Evolutionary conservation across 2,797 vertebrate species (phyloP).

Genomic region (Melanotaenia maccullochi): DNA sequence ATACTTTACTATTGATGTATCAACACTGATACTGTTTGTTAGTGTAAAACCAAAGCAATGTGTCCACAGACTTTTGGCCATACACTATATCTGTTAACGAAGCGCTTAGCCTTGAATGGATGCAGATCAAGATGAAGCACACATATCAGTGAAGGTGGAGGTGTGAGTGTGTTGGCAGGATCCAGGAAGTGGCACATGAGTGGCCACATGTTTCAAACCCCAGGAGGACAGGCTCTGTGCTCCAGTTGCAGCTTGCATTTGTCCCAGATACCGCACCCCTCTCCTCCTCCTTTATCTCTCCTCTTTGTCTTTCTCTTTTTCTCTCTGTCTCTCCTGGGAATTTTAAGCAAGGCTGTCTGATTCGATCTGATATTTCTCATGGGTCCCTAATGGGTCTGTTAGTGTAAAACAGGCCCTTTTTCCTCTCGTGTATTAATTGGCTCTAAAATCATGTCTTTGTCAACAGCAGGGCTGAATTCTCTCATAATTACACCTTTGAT

Average conservation of each 20-base stretch:
- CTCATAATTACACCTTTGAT: slow-evolving; percentile 68
- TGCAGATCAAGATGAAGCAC: slow-evolving; percentile 24
- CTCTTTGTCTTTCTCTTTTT: slow-evolving; percentile 26
- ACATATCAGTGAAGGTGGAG: slow-evolving; percentile 30
- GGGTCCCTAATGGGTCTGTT: slow-evolving; percentile 65
- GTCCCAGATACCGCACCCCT: slow-evolving; percentile 79
- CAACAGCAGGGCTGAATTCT: slow-evolving; percentile 49
- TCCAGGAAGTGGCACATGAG: slow-evolving; percentile 74
- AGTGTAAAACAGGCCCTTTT: slow-evolving; percentile 61
- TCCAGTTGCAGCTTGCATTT: slow-evolving; percentile 82
- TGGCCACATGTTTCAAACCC: slow-evolving; percentile 74
- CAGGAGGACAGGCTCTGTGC: slow-evolving; percentile 77
- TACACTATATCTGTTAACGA: not conserved
- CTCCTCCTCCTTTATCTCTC: slow-evolving; percentile 22
- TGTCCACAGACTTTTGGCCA: not conserved
- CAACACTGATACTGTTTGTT: not conserved
- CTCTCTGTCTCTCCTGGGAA: slow-evolving; percentile 30
- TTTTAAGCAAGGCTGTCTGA: slow-evolving; percentile 60
- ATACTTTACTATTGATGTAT: too few relatives aligned
- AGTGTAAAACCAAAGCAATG: not conserved
- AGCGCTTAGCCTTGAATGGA: not conserved
- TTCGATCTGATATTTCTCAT: slow-evolving; percentile 63
- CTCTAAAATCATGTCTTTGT: slow-evolving; percentile 65
- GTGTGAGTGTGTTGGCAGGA: slow-evolving; percentile 47
- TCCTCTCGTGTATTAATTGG: slow-evolving; percentile 63